phyloP scores from a whole-genome alignment of 2,113 vertebrate genomes.

The Rhinolophus sinicus region DNA sequence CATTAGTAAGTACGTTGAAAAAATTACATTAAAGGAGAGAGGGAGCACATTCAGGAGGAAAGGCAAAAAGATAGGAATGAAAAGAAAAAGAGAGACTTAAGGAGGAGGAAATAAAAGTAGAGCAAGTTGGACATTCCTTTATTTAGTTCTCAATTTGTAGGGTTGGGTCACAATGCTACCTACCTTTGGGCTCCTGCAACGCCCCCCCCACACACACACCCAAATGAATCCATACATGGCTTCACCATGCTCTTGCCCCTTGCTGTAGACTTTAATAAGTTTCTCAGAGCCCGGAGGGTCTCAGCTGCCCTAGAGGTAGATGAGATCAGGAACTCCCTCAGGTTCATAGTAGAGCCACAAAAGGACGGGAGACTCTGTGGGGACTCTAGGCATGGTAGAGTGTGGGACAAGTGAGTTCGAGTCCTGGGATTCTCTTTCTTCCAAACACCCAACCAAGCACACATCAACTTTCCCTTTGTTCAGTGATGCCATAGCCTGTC shows the following conservation, averaged over 20 bases:
- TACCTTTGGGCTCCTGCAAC: no score
- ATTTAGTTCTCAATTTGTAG: not conserved
- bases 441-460: not conserved
- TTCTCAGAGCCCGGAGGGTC: not conserved
- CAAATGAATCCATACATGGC: not conserved
- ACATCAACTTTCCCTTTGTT: not conserved
- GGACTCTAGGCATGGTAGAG: not conserved
- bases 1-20: not conserved
- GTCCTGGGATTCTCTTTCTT: not conserved
- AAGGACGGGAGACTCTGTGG: not conserved
- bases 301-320: not conserved
- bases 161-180: no score
- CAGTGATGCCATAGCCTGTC: not conserved
- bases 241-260: not conserved
- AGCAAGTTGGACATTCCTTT: not conserved
- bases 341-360: not conserved
- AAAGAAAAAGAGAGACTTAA: not conserved
- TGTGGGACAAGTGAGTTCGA: not conserved
- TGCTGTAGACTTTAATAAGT: not conserved
- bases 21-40: not conserved
- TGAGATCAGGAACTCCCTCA: not conserved
- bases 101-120: not conserved
- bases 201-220: no score
- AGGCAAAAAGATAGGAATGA: not conserved
- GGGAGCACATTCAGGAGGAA: not conserved